Conservation (phyloP, 2,888 invertebrate genomes). For the Pedicia rivosa region DNA sequence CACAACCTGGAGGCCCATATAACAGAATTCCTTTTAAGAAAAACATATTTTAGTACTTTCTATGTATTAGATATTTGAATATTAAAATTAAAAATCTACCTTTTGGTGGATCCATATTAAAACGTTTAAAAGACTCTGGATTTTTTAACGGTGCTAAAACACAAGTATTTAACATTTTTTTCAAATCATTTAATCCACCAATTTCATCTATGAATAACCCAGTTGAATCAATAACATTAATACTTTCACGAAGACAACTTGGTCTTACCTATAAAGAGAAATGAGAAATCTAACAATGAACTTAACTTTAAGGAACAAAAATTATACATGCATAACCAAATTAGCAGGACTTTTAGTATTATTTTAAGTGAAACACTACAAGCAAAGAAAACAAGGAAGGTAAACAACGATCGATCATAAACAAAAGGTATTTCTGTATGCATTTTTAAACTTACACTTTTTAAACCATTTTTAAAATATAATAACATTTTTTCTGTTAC, state of each 20-base stretch:
- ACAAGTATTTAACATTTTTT: conserved; percentile 34
- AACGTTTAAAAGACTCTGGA: conserved; percentile 34
- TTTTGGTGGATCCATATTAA: conserved; percentile 39
- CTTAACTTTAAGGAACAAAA: too few species aligned
- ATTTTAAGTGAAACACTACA: too few species aligned
- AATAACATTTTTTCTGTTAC: background rate
- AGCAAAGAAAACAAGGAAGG: too few species aligned
- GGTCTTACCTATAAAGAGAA: conserved; percentile 18
- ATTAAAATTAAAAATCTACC: too few species aligned
- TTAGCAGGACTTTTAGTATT: too few species aligned
- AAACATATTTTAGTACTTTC: too few species aligned
- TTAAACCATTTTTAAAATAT: background rate
- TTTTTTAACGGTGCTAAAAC: conserved; percentile 40
- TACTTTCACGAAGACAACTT: conserved; percentile 31
- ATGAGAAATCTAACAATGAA: too few species aligned
- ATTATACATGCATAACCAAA: too few species aligned
- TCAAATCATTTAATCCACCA: conserved; percentile 38
- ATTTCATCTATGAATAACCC: conserved; percentile 33
- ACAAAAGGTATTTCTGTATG: too few species aligned
- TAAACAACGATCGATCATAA: too few species aligned
- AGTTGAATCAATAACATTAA: conserved; percentile 28
- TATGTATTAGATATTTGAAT: too few species aligned
- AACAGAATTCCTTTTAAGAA: conserved; percentile 35
- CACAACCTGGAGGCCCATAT: conserved; percentile 49
- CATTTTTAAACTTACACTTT: too few species aligned